These are phyloP conservation scores for Geotrupes spiniger DNA, from an alignment of 2,888 invertebrate genomes.

Conservation along the genomic window DNA sequence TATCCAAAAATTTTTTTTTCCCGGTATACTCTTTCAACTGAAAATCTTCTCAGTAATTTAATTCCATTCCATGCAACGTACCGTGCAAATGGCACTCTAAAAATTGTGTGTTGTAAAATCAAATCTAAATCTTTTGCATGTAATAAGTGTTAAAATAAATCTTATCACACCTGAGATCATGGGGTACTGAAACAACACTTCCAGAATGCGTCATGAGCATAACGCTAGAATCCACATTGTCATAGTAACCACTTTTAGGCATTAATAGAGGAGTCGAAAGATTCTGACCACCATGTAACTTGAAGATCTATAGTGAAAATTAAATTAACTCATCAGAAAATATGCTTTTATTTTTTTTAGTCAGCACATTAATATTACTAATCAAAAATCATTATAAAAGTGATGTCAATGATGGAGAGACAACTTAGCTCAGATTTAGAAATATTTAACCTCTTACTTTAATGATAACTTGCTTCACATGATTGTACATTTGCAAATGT, in stretches of 20 bases:
- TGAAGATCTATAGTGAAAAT: constrained; percentile 55
- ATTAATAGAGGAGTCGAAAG: constrained; percentile 77
- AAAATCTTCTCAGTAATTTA: constrained; percentile 76
- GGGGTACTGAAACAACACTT: constrained; percentile 78
- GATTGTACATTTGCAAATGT: constrained; percentile 49
- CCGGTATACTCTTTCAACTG: constrained; percentile 82
- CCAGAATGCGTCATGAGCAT: constrained; percentile 86
- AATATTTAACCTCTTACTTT: constrained; percentile 39
- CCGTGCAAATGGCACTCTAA: constrained; percentile 71
- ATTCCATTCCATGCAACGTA: constrained; percentile 79
- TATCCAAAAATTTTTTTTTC: constrained; percentile 76
- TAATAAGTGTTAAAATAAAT: neutral
- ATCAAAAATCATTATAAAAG: too few relatives aligned
- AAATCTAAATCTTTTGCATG: neutral
- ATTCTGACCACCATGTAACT: constrained; percentile 75
- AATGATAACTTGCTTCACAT: constrained; percentile 43
- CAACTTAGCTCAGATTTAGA: too few relatives aligned
- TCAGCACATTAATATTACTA: too few relatives aligned
- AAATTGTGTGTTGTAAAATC: constrained; percentile 21
- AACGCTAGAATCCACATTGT: constrained; percentile 62
- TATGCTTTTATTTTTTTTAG: too few relatives aligned
- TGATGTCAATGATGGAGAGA: too few relatives aligned
- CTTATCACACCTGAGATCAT: constrained; percentile 81
- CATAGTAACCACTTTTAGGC: constrained; percentile 66
- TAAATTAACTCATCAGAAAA: too few relatives aligned